Evolutionary conservation across 1,140 invertebrate genomes (phyloP).

Genomic region (Pemphigus obesinymphae): DNA sequence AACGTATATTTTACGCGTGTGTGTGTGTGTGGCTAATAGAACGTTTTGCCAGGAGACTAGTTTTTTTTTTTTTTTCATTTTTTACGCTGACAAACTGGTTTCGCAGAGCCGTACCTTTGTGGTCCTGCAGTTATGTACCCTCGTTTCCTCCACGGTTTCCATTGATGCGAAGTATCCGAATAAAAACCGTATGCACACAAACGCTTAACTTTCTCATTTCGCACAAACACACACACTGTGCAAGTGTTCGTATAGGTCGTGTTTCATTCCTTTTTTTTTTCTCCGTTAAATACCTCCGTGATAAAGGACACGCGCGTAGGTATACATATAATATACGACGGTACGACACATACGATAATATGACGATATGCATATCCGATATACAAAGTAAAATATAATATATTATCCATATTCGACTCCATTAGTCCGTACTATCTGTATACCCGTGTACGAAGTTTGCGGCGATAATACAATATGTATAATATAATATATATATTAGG

Average conservation of each 20-base stretch:
- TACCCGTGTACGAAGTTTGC: too few relatives aligned
- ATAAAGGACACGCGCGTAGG: constrained; percentile 5
- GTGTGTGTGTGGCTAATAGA: not conserved
- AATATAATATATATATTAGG: too few relatives aligned
- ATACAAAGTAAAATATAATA: too few relatives aligned
- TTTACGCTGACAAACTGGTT: constrained; percentile 13
- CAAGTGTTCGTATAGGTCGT: not conserved
- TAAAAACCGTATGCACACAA: not conserved
- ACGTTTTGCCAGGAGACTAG: not conserved
- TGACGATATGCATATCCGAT: too few relatives aligned
- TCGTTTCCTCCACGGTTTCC: not conserved
- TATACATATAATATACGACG: too few relatives aligned
- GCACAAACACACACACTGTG: not conserved
- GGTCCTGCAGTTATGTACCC: not conserved
- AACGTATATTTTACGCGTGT: not conserved
- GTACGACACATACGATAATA: too few relatives aligned
- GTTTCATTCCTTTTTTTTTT: not conserved
- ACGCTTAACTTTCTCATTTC: constrained; percentile 11
- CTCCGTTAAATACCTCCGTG: not conserved
- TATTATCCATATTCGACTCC: too few relatives aligned
- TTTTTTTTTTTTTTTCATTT: not conserved
- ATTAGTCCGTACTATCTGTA: too few relatives aligned
- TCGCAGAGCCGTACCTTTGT: not conserved
- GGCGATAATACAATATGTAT: too few relatives aligned
- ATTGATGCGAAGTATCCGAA: constrained; percentile 18